Evolutionary conservation across 1,140 invertebrate genomes (phyloP), one percentile per base, ranked within the genome.

Genomic region (Ridgeia piscesae): DNA sequence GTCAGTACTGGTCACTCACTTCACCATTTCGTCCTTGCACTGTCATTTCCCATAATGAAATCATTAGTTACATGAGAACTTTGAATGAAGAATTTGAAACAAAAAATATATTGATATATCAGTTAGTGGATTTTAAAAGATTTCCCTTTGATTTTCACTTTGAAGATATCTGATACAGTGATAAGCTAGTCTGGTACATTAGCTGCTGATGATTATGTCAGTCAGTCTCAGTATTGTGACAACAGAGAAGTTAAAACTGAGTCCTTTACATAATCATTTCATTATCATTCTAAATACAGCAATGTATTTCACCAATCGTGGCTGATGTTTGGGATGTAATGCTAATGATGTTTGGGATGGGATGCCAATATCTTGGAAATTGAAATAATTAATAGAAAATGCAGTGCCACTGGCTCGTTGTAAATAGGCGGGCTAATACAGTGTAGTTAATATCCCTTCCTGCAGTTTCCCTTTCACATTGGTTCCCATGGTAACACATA

Each of bases 1-100:
- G 95, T 95, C 93, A 91, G 94, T 91, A 42, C 42, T 11, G 42
- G 42, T 42, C 35, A 33, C 34, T 92, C 17, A 91, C 89, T 48
- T 91, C 77, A 42, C 34, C 21, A 33, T 21, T 21, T 0, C 2
- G 2, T 77, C 27, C 58, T 21, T 77, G 27, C 58, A 77, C 17
- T 21, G 42, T 77, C 2, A 77, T 77, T 27, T 77, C 11, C 27
- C 11, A 77, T 21, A 27, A 77, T 77, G 6, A 42, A 42, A 77
- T 77, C 11, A 14, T 21, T 21, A 9, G 27, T 17, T 27, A 2
- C 58, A 77, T 31, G 17, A 77, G 2, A 77, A 77, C 27, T 77
- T 77, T 17, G 58, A 77, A 77, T 77, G 58, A 77, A 21, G 11
- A 77, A 27, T 77, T 77, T n/a, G n/a, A n/a, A n/a, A n/a, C n/a